Conservation (phyloP, 2,888 invertebrate genomes). For the Fissipunctia ypsillon region DNA sequence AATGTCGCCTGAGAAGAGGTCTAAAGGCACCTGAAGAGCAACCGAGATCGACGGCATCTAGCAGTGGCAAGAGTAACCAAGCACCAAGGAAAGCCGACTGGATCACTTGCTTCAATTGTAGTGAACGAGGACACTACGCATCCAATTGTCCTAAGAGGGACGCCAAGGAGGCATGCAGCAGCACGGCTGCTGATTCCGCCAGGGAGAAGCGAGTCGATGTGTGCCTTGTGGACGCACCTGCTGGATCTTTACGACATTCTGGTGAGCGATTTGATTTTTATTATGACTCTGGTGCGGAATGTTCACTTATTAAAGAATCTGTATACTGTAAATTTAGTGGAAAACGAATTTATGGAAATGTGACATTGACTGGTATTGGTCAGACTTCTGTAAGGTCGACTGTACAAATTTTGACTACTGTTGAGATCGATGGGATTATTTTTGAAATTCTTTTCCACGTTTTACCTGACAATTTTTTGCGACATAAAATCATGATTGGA, state of each 20-base stretch:
- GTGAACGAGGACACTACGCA: neutral
- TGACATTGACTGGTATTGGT: too few relatives aligned
- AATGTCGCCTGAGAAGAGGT: neutral
- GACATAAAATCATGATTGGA: conserved; percentile 12
- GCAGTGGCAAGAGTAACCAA: too few relatives aligned
- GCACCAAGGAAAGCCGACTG: too few relatives aligned
- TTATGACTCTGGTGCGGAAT: too few relatives aligned
- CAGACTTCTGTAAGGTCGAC: neutral
- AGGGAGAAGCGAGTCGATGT: neutral
- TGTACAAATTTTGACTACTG: conserved; percentile 1
- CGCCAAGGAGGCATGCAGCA: neutral
- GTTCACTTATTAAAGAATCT: too few relatives aligned
- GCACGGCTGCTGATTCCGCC: neutral
- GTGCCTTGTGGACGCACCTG: neutral
- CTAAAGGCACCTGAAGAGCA: neutral
- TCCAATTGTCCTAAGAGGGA: neutral
- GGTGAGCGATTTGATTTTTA: conserved; percentile 8
- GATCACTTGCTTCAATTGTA: neutral
- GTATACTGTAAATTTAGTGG: too few relatives aligned
- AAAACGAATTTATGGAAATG: too few relatives aligned
- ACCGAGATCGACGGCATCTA: neutral
- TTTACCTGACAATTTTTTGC: conserved; percentile 10
- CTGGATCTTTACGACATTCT: too few relatives aligned
- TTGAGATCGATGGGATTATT: too few relatives aligned
- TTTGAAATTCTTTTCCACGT: conserved; percentile 12